phyloP scores from a whole-genome alignment of 92 coral and sea anemone species.

The Bergia sp. region DNA sequence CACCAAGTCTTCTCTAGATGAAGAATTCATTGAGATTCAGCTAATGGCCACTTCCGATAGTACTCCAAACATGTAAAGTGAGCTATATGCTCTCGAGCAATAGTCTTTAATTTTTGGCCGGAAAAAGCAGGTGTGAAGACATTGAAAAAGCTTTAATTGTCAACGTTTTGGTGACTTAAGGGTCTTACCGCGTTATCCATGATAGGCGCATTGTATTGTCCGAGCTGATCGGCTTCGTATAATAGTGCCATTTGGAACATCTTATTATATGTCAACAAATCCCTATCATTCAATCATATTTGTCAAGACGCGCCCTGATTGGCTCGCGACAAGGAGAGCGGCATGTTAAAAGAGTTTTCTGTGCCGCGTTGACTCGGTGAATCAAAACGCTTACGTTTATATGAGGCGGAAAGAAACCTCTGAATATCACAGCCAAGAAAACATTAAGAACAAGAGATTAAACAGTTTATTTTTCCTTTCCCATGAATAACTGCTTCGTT shows the following conservation, averaged over 20 bases:
- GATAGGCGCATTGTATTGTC: slow-evolving; percentile 76
- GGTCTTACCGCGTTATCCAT: slow-evolving; percentile 65
- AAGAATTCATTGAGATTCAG: slow-evolving; percentile 52
- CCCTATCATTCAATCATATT: slow-evolving; percentile 98
- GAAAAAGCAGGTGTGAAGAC: slow-evolving; percentile 57
- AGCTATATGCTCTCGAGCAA: slow-evolving; percentile 43
- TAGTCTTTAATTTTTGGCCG: slow-evolving; percentile 24
- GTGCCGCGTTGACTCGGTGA: slow-evolving; percentile 78
- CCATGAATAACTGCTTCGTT: slow-evolving; percentile 67
- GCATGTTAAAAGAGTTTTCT: slow-evolving; percentile 85
- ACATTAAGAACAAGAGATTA: slow-evolving; percentile 26
- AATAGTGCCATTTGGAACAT: slow-evolving; percentile 95
- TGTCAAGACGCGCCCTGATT: slow-evolving; percentile 91
- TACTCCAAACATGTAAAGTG: slow-evolving; percentile 91
- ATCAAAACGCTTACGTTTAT: slow-evolving; percentile 70
- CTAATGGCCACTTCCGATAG: slow-evolving; percentile 84
- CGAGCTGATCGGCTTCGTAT: slow-evolving; percentile 81
- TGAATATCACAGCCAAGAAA: slow-evolving; percentile 39
- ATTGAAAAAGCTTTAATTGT: slow-evolving; percentile 64
- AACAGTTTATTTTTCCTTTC: slow-evolving; percentile 42
- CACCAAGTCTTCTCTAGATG: slow-evolving; percentile 17
- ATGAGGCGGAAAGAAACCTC: slow-evolving; percentile 65
- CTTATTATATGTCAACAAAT: slow-evolving; percentile 98
- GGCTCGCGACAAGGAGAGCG: slow-evolving; percentile 80
- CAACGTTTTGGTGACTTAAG: slow-evolving; percentile 66